Conservation (phyloP, 37 sponge, comb jelly and placozoan genomes). For the Mnemiopsis leidyi region DNA sequence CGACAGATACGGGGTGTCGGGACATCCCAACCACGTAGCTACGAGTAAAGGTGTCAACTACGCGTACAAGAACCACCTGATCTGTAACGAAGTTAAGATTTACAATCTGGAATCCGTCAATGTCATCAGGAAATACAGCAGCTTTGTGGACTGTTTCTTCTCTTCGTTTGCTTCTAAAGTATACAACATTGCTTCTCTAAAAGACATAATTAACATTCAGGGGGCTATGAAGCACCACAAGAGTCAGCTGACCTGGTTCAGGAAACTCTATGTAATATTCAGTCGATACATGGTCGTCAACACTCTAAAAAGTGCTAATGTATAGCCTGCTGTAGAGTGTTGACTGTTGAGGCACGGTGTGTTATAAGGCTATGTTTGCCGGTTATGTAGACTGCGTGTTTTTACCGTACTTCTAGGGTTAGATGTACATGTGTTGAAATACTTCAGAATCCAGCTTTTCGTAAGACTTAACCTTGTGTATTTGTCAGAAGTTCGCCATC, state of each 20-base stretch:
- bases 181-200: constrained; percentile 54
- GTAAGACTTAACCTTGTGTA: too few species aligned
- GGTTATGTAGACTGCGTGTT: background rate
- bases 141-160: constrained; percentile 67
- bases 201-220: constrained; percentile 63
- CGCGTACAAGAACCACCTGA: background rate
- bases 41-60: constrained; percentile 68
- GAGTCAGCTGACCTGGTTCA: constrained; percentile 86
- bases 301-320: too few species aligned
- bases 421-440: too few species aligned
- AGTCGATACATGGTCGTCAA: constrained; percentile 85
- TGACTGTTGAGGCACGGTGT: background rate
- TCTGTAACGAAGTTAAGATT: background rate
- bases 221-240: constrained; percentile 67
- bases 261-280: constrained; percentile 77
- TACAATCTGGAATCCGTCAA: constrained; percentile 67
- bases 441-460: too few species aligned
- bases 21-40: constrained; percentile 86
- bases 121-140: constrained; percentile 67
- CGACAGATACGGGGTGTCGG: constrained; percentile 84
- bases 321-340: background rate
- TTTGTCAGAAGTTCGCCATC: too few species aligned
- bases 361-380: background rate
- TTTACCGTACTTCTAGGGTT: too few species aligned
- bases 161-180: background rate